Base-by-base conservation (phyloP, 2,113 vertebrate genomes). In the Clarias gariepinus region DNA sequence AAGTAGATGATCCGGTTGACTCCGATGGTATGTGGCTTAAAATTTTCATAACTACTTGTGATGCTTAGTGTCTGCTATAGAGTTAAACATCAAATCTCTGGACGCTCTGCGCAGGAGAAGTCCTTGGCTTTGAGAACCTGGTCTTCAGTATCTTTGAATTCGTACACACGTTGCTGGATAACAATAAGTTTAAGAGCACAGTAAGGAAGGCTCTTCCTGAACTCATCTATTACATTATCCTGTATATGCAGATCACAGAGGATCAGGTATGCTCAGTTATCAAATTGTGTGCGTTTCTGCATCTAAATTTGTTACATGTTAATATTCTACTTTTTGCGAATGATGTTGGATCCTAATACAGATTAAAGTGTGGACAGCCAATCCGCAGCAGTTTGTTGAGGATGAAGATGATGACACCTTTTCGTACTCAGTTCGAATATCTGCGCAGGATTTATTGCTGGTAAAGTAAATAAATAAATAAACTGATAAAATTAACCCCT, bases 141-240 rank as follows among this genome's bases (percentile, higher is more conserved):
- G 97, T 99, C 84, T 99, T 99, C 92, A 98, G 97, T 93, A 99
- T 99, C 91, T 99, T 99, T 91, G 98, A 99, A 89, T 99, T 99
- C 93, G 98, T 99, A 80, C 98, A 99, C 89, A 97, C 98, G 3
- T 93, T 99, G 81, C 89, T 99, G 91, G 98, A 99, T 91, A 99
- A 98, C 91, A 97, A 95, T 94, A 99, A 98, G 93, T 98, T 99
- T 88, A 99, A 98, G 93, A 97, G 96, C 93, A 98, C 98, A 0
- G 98, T 99, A 92, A 98, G 96, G 93, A 99, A 99, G 87, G 98
- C 98, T 16, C 94, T 99, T 87, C 98, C 98, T 3, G 98, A 99
- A 74, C 95, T 99, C 87, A 97, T 99, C 87, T 99, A 99, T 92
- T 99, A 99, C 93, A 92, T 99, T 92, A 98, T 99, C 88, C 95